Evolutionary conservation across 2,113 vertebrate genomes (phyloP).

Genomic region (Acrocephalus kingi): DNA sequence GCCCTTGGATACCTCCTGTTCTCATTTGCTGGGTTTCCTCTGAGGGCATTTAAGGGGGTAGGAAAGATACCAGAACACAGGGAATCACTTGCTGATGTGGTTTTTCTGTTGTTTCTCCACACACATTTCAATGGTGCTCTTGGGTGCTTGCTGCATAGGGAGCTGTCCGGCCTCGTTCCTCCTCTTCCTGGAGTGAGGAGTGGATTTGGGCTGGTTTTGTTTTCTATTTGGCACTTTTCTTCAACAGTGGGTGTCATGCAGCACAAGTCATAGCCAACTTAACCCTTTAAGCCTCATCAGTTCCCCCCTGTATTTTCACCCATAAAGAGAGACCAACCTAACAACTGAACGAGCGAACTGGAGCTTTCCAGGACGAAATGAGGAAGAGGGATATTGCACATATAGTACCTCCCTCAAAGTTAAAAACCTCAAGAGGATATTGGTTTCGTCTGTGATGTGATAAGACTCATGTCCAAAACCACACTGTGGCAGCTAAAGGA

Average conservation of each 20-base stretch:
- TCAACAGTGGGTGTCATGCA: neutral
- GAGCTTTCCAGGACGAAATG: neutral
- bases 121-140: neutral
- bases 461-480: neutral
- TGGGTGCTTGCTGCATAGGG: neutral
- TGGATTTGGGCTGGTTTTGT: neutral
- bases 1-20: neutral
- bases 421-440: neutral
- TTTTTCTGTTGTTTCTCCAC: neutral
- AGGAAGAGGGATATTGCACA: neutral
- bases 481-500: neutral
- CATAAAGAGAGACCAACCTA: neutral
- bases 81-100: rapidly evolving
- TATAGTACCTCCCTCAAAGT: neutral
- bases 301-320: neutral
- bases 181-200: neutral
- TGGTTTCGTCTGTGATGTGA: neutral
- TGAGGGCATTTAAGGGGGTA: neutral
- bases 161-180: rapidly evolving
- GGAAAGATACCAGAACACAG: neutral
- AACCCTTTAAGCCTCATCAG: neutral
- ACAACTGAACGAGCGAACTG: neutral
- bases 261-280: neutral
- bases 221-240: neutral
- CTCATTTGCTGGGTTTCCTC: neutral